Percentiles rank a stretch among this genome's conserved stretches.
Conservation (phyloP, 2,888 invertebrate species). For the Pollenia labialis region DNA sequence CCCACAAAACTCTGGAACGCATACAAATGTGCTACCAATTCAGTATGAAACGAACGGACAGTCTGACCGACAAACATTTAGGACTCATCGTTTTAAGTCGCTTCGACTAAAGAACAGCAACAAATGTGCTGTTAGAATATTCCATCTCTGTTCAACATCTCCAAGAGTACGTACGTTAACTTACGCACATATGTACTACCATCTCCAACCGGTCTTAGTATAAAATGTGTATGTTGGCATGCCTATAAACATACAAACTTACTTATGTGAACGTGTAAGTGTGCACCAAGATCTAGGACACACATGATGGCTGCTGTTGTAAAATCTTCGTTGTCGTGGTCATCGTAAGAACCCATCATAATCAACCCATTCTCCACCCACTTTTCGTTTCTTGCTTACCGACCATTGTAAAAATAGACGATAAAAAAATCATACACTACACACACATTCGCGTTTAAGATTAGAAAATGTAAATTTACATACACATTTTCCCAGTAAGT, state of each 20-base stretch:
- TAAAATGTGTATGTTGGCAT: slow-evolving; percentile 9
- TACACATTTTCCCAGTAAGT: slow-evolving; percentile 57
- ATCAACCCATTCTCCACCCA: slow-evolving; percentile 39
- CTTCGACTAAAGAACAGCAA: slow-evolving; percentile 49
- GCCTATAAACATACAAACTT: not conserved
- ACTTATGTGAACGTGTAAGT: not conserved
- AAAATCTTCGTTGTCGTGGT: slow-evolving; percentile 66
- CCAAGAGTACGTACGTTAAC: slow-evolving; percentile 55
- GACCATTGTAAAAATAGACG: slow-evolving; percentile 32
- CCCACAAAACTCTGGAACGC: slow-evolving; percentile 6
- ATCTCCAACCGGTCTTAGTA: not conserved
- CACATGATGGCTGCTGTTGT: slow-evolving; percentile 63
- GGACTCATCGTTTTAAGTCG: slow-evolving; percentile 28
- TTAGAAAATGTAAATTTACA: slow-evolving; percentile 68
- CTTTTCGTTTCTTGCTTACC: slow-evolving; percentile 28
- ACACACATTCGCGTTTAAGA: slow-evolving; percentile 53
- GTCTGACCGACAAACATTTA: slow-evolving; percentile 18
- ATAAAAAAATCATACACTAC: not conserved
- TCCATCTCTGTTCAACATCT: slow-evolving; percentile 61
- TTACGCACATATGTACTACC: slow-evolving; percentile 50
- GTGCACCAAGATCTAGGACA: slow-evolving; percentile 66
- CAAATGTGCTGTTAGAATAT: slow-evolving; percentile 53
- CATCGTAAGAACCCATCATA: slow-evolving; percentile 64
- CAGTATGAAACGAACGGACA: slow-evolving; percentile 10
- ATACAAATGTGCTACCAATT: slow-evolving; percentile 13